Conservation (phyloP, 2,888 invertebrate genomes). For the Strigamia crassipes region DNA sequence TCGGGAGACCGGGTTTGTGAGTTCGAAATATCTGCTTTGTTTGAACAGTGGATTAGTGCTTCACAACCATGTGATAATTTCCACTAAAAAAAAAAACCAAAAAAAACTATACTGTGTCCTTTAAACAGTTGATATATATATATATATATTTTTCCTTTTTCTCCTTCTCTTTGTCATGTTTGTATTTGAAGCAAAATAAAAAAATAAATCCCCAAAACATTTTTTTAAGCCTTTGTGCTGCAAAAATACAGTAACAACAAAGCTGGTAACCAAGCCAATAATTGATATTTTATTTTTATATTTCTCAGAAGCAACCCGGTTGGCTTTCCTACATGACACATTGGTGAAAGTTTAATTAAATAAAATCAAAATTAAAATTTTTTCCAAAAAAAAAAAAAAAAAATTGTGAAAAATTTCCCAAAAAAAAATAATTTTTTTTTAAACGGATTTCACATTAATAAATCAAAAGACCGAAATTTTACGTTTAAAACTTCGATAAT, state of each 20-base stretch:
- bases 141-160: background rate
- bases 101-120: background rate
- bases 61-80: too few relatives aligned
- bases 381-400: background rate
- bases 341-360: background rate
- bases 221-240: background rate
- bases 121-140: background rate
- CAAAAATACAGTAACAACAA: background rate
- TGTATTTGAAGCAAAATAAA: background rate
- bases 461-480: background rate
- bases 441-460: background rate
- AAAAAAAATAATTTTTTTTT: too few relatives aligned
- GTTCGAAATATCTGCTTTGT: too few relatives aligned
- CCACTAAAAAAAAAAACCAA: too few relatives aligned
- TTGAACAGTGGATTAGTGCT: too few relatives aligned
- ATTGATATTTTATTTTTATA: slow-evolving; percentile 16
- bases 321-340: slow-evolving; percentile 7
- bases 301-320: slow-evolving; percentile 2
- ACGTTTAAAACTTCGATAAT: background rate
- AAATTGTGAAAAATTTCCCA: background rate
- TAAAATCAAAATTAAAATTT: background rate
- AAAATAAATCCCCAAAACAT: background rate
- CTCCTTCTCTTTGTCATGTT: background rate
- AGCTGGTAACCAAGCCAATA: background rate
- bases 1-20: too few relatives aligned